These are phyloP conservation scores for Himalopsyche tibetana DNA, from an alignment of 2,888 invertebrate species.

Conservation along the genomic window DNA sequence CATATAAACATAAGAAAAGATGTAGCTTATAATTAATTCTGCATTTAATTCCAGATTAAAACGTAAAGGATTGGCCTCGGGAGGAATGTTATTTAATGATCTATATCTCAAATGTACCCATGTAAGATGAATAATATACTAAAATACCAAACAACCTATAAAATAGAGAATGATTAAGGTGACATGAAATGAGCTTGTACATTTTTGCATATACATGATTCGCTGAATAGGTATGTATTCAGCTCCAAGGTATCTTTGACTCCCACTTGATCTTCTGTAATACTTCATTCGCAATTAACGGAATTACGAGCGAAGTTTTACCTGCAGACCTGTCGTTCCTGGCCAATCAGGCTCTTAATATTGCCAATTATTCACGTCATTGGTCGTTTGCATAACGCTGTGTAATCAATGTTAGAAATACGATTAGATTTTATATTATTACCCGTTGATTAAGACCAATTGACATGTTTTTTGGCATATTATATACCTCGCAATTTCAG, in stretches of 20 bases:
- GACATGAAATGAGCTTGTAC: conserved; percentile 14
- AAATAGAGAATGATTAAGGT: conserved; percentile 37
- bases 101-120: background rate
- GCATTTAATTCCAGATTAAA: background rate
- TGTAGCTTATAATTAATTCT: conserved; percentile 22
- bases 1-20: background rate
- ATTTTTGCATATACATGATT: conserved; percentile 39
- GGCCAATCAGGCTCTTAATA: conserved; percentile 32
- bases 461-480: conserved; percentile 35
- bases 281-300: conserved; percentile 53
- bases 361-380: conserved; percentile 37
- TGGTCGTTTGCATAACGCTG: conserved; percentile 13
- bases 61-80: background rate
- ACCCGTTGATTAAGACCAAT: conserved; percentile 9
- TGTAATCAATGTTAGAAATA: conserved; percentile 37
- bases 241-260: conserved; percentile 1
- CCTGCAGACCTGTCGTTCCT: conserved; percentile 33
- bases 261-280: conserved; percentile 36
- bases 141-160: conserved; percentile 17
- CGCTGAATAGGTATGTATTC: background rate
- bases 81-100: conserved; percentile 38
- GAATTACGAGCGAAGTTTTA: conserved; percentile 47
- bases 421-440: conserved; percentile 40
- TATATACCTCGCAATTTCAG: conserved; percentile 11
- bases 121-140: conserved; percentile 35